Evolutionary conservation across 2,888 invertebrate species (phyloP), one percentile per base, ranked within the genome.

Genomic region (Lottia scabra): DNA sequence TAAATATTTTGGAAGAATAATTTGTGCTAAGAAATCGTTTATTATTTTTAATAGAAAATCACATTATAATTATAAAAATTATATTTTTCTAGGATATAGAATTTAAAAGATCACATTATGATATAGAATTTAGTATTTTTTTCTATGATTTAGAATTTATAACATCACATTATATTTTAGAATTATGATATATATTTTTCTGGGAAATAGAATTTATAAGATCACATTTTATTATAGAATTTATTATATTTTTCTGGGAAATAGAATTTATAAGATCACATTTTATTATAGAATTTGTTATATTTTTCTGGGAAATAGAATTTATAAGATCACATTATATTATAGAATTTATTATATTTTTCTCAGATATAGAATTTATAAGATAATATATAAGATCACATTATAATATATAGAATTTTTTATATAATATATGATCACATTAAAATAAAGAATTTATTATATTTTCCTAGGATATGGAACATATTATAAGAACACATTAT

Each of bases 391-490:
- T 79, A 83, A 19, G 89, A 90, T 66, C 90, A 90, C 89, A 90
- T 78, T 90, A 89, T 82, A 88, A n/a, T n/a, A 90, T 79, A 88
- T 90, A 44, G 90, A 90, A 78, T 88, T 89, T 77, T 90, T 89
- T 75, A 88, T 90, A 71, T 89, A 38, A 38, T 38, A 38, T 38
- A 38, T 8, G 10, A 38, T 38, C 30, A 30, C 30, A 30, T 30
- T 30, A 30, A 4, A 6, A 38, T 8, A 38, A 6, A 38, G 38
- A 38, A 38, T 38, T 5, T 30, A 30, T 30, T 4, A 30, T 30
- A 30, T 30, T 30, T 30, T 30, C n/a, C 5, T 30, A 30, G 30
- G 30, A 38, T 38, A 38, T 30, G 6, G 2, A 38, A 38, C 1
- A 38, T 8, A 8, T 38, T 10, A 4, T 30, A 38, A 38, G 5